Conservation (phyloP, 2,888 invertebrate species). For the Cataglyphis altisquamis region DNA sequence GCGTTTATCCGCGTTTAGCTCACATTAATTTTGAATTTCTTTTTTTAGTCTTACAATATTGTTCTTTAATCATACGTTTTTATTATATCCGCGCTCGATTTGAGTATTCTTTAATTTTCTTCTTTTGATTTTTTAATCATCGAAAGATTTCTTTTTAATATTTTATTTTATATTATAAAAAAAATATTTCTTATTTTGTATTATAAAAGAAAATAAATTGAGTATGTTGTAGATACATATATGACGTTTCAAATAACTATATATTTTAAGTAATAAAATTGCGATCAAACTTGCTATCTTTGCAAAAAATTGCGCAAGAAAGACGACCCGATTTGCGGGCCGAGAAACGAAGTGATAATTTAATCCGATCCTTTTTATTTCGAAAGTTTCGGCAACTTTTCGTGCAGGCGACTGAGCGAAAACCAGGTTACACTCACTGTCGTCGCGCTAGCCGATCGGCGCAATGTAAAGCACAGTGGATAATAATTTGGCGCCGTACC, state of each 20-base stretch:
- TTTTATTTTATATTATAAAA: background rate
- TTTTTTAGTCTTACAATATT: background rate
- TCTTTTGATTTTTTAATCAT: background rate
- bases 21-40: background rate
- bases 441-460: slow-evolving; percentile 65
- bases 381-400: slow-evolving; percentile 71
- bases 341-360: slow-evolving; percentile 49
- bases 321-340: slow-evolving; percentile 3
- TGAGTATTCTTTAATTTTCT: background rate
- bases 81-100: no score
- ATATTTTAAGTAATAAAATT: slow-evolving; percentile 12
- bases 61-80: background rate
- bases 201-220: background rate
- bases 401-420: slow-evolving; percentile 55
- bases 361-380: slow-evolving; percentile 55
- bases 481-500: slow-evolving; percentile 81
- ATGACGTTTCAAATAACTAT: slow-evolving; percentile 2
- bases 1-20: background rate
- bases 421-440: slow-evolving; percentile 67
- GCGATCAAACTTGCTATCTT: slow-evolving; percentile 12
- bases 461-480: slow-evolving; percentile 75
- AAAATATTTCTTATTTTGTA: background rate
- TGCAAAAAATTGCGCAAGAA: slow-evolving; percentile 33
- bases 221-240: background rate
- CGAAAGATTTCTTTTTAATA: background rate